These are phyloP conservation scores for Myanophis thanlyinensis DNA, from an alignment of 2,113 vertebrate species.

Conservation along the genomic window DNA sequence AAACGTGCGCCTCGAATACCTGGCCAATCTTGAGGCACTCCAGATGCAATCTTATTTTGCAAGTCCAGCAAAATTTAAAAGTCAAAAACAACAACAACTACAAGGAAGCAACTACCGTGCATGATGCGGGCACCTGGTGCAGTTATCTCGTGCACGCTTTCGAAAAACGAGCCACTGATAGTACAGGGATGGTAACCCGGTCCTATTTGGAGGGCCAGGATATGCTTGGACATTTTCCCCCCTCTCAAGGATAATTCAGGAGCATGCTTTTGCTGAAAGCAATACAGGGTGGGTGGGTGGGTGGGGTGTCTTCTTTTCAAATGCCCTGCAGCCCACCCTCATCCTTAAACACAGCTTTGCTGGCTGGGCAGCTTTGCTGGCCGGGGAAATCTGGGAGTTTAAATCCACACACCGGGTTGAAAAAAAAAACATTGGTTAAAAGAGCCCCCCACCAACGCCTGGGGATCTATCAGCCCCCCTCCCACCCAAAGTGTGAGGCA, in stretches of 20 bases:
- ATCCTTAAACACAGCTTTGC: not conserved
- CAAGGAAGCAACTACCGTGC: not conserved
- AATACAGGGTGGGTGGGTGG: not conserved
- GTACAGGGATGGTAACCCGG: not conserved
- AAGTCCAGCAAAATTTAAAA: not conserved
- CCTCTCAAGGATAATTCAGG: not conserved
- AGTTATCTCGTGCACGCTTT: not conserved
- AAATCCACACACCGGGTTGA: not conserved
- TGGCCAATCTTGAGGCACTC: not conserved
- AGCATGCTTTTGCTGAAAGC: not conserved
- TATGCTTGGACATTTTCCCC: not conserved
- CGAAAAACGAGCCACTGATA: not conserved
- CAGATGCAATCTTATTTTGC: not conserved
- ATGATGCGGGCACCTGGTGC: not conserved
- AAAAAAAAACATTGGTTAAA: not conserved
- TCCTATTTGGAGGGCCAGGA: not conserved
- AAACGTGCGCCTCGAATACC: not conserved
- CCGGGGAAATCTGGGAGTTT: not conserved
- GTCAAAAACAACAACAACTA: not conserved
- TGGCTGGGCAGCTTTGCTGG: too few relatives aligned
- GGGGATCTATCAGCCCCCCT: not conserved
- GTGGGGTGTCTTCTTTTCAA: not conserved
- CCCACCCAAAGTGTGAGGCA: not conserved
- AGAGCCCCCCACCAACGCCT: too few relatives aligned
- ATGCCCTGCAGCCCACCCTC: not conserved